A percentile compares a stretch with the other conserved stretches of the same genome.
Evolutionary conservation across 2,113 vertebrate genomes (phyloP).

Genomic region (Phylloscopus trochilus): DNA sequence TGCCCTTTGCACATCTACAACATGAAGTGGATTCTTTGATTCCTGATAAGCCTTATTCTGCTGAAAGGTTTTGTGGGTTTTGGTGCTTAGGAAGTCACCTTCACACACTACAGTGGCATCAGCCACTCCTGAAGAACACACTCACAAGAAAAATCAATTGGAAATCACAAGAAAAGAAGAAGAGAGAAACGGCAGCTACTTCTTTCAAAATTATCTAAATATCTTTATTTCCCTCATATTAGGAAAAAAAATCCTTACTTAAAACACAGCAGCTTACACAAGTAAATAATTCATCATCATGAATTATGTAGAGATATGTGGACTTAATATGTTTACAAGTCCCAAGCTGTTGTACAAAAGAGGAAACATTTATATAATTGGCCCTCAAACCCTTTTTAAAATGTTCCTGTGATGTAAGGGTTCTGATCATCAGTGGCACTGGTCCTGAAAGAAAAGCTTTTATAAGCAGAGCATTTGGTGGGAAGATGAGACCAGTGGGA

Average conservation of each 20-base stretch:
- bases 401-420: neutral
- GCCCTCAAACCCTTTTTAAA: neutral
- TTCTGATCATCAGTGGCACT: neutral
- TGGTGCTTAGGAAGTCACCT: neutral
- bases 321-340: slow-evolving; percentile 42
- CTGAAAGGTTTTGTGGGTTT: neutral
- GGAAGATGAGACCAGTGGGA: neutral
- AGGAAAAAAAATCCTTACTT: neutral
- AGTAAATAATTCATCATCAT: slow-evolving; percentile 53
- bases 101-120: neutral
- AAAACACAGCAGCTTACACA: neutral
- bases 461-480: neutral
- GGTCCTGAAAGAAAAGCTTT: neutral
- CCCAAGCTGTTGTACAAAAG: slow-evolving; percentile 49
- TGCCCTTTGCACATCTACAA: neutral
- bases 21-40: neutral
- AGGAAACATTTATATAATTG: slow-evolving; percentile 23
- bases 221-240: neutral
- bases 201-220: neutral
- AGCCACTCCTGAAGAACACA: neutral
- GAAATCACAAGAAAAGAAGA: neutral
- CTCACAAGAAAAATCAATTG: neutral
- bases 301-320: slow-evolving; percentile 31
- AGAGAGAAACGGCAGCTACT: neutral
- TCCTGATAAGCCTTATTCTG: neutral